A percentile compares a stretch with the other conserved stretches of the same genome.
Evolutionary conservation across 2,888 invertebrate species (phyloP).

Genomic region (Axea sp.): DNA sequence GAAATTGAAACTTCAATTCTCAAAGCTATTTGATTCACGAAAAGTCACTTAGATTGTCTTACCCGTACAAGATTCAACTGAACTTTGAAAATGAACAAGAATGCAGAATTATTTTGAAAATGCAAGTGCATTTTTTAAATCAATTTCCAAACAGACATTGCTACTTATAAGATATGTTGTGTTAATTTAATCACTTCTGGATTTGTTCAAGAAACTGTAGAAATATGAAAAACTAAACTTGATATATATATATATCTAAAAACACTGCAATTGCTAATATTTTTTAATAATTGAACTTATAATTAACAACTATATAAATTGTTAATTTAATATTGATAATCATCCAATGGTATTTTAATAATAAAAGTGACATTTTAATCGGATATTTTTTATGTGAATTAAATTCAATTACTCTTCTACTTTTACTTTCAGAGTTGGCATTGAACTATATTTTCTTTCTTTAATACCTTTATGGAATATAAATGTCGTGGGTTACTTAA

Average conservation of each 20-base stretch:
- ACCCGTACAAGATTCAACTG: constrained; percentile 31
- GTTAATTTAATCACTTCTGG: too few relatives aligned
- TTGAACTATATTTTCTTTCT: constrained; percentile 18
- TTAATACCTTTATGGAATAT: constrained; percentile 21
- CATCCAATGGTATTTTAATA: too few relatives aligned
- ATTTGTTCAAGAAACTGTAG: too few relatives aligned
- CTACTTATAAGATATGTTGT: too few relatives aligned
- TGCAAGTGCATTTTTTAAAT: background rate
- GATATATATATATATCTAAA: too few relatives aligned
- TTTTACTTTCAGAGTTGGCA: constrained; percentile 27
- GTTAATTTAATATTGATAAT: too few relatives aligned
- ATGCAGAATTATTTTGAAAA: constrained; percentile 39
- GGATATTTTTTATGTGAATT: constrained; percentile 14
- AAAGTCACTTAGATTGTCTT: constrained; percentile 55
- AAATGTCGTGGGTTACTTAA: constrained; percentile 18
- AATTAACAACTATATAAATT: too few relatives aligned
- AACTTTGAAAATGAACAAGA: constrained; percentile 45
- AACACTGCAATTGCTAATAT: too few relatives aligned
- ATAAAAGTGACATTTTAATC: constrained; percentile 7
- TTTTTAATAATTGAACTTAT: too few relatives aligned
- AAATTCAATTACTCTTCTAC: constrained; percentile 8
- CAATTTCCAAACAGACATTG: constrained; percentile 2
- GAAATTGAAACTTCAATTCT: constrained; percentile 68
- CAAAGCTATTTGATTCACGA: constrained; percentile 58
- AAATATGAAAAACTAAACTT: too few relatives aligned